Base-by-base conservation (phyloP, 1,140 invertebrate species). In the Macrobrachium rosenbergii region DNA sequence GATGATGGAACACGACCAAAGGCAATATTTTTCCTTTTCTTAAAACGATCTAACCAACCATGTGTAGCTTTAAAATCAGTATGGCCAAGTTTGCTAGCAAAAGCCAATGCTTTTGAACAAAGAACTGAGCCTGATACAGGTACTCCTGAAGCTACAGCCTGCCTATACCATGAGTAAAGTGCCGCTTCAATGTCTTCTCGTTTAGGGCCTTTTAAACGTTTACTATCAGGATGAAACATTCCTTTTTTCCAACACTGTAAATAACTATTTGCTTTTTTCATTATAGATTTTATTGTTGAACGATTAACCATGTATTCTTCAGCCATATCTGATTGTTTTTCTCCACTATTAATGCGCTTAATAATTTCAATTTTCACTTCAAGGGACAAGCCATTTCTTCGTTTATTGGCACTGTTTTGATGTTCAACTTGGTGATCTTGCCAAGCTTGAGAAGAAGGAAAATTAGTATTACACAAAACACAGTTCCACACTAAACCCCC, bases 11-110 rank as follows among this genome's bases (percentile, higher is more conserved):
- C 63, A 87, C 87, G 88, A 45, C 80, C 83, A 89, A 90, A 90
- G n/a, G 78, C 85, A 83, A 90, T 90, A 16, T 84, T 87, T 80
- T 90, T 88, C 21, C 89, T 83, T 45, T 82, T 83, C 60, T 90
- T 90, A 67, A 90, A 90, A 60, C 90, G 87, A 59, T 90, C 88
- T 23, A 90, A 63, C 90, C 90, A 90, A n/a, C 90, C 90, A 82
- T 85, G 89, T 23, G 87, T 86, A 77, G 90, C 89, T 81, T 89
- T 89, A 63, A 90, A 90, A 67, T 90, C 88, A n/a, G 72, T 69
- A 72, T 89, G 83, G 19, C 85, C 87, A 59, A 90, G 84, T 59
- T 85, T 80, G 58, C 83, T 76, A 23, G 89, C 89, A 77, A 90
- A 90, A 37, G 90, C 88, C 67, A 88, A 79, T 16, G 89, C 88